Evolutionary conservation across 2,113 vertebrate species (phyloP), one percentile per base, ranked within the genome.

Genomic region (Gallinago jamesoni): DNA sequence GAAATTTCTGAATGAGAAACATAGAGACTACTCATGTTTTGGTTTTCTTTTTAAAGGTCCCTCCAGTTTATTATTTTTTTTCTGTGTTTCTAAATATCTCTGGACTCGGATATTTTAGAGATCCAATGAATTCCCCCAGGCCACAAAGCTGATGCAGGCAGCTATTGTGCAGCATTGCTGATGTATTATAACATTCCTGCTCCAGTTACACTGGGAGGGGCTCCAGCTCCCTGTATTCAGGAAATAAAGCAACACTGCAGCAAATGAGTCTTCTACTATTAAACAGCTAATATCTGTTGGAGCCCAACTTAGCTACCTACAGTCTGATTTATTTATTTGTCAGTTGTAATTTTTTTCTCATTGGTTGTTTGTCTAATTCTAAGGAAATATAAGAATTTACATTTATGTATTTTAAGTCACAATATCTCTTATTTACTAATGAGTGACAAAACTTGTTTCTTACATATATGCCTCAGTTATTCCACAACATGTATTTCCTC

Each of bases 321-420:
- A 25, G 14, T 53, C 43, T 33, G 20, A 84, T 81, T 47, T 39
- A 5, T 31, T 67, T 66, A 4, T 12, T 77, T 43, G 28, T 19
- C 30, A 50, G 43, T 22, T 63, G 20, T 31, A 11, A 7, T 33
- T 33, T 27, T 77, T 81, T 70, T 56, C 35, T 77, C 8, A 24
- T 17, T 52, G 31, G 18, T 35, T 52, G 12, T 73, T 67, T 59
- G 17, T 20, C 7, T 20, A 41, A 13, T 62, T 70, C 24, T 22
- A 66, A 85, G 24, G 13, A 66, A 84, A 5, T 63, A 18, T 19
- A 62, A 47, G 14, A 16, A 53, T 43, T 41, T 52, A 53, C 11
- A 43, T 1, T 4, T 55, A 5, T 0, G 0, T 50, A 14, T 87
- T 85, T 85, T 45, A 62, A 74, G n/a, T 74, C 39, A 23, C 25